These are phyloP conservation scores for Yponomeuta malinellus DNA, from an alignment of 2,888 invertebrate genomes.

Conservation along the genomic window DNA sequence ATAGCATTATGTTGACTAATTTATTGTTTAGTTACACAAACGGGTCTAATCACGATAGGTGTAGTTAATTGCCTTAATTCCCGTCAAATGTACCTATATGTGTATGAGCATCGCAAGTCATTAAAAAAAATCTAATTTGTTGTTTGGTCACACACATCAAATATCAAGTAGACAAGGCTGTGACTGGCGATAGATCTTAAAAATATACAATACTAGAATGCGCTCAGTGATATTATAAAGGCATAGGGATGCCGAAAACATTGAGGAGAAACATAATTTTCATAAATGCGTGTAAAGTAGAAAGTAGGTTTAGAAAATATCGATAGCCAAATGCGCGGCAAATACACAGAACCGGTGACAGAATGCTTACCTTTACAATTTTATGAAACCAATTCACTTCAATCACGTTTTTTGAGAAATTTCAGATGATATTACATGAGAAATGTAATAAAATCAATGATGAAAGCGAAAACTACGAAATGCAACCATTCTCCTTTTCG, in stretches of 20 bases:
- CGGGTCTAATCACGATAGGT: no score
- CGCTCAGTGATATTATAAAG: background rate
- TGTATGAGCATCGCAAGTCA: background rate
- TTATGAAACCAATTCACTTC: background rate
- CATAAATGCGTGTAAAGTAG: background rate
- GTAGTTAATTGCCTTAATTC: no score
- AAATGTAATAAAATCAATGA: constrained; percentile 1
- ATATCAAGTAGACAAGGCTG: no score
- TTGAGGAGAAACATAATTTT: background rate
- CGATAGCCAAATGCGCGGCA: background rate
- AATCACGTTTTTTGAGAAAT: background rate
- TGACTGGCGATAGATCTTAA: no score
- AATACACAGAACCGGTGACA: background rate
- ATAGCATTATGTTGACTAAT: no score
- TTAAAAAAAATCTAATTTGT: background rate
- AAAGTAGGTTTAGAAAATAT: background rate
- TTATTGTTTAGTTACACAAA: no score
- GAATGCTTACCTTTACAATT: background rate
- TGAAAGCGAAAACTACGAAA: background rate
- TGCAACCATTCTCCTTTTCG: constrained; percentile 2
- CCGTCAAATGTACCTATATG: no score
- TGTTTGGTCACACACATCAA: background rate
- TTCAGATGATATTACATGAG: background rate
- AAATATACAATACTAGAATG: background rate
- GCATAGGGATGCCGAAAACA: background rate